Percentiles rank a stretch among this genome's conserved stretches.
Evolutionary conservation across 92 coral and sea anemone species (phyloP).

Genomic region (Porites rus): DNA sequence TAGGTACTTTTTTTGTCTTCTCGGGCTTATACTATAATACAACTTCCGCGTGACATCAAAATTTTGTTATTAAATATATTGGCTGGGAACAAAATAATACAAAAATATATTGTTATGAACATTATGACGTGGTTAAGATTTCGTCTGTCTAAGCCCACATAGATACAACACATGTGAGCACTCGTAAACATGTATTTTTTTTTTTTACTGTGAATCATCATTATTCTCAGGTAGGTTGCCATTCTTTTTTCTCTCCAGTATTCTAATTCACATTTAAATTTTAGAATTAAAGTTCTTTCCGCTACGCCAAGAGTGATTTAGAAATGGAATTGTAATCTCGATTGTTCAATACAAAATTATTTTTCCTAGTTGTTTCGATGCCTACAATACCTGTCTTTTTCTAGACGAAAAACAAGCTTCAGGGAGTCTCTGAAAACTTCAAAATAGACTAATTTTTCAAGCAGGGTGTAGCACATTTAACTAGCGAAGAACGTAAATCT

Average conservation of each 20-base stretch:
- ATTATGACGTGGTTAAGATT: no score
- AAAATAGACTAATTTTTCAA: slow-evolving; percentile 5
- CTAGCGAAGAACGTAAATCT: not conserved
- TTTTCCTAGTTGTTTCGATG: slow-evolving; percentile 6
- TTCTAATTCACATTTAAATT: not conserved
- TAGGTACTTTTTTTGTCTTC: no score
- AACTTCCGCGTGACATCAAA: no score
- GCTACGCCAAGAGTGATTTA: not conserved
- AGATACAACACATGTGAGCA: not conserved
- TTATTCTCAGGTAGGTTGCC: not conserved
- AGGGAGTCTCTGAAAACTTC: slow-evolving; percentile 33
- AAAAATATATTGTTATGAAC: no score
- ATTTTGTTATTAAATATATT: no score
- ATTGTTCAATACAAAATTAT: slow-evolving; percentile 3
- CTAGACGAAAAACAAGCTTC: slow-evolving; percentile 18
- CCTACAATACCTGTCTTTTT: slow-evolving; percentile 20
- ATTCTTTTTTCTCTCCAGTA: slow-evolving; percentile 1
- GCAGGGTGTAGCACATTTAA: slow-evolving; percentile 9
- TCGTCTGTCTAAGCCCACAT: not conserved
- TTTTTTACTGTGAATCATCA: not conserved
- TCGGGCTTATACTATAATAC: no score
- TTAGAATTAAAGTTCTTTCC: slow-evolving; percentile 18
- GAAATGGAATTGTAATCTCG: not conserved
- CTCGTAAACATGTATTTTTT: not conserved
- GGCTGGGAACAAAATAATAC: no score